Base-by-base conservation (phyloP, 2,888 invertebrate species). In the Hylaea fasciaria region DNA sequence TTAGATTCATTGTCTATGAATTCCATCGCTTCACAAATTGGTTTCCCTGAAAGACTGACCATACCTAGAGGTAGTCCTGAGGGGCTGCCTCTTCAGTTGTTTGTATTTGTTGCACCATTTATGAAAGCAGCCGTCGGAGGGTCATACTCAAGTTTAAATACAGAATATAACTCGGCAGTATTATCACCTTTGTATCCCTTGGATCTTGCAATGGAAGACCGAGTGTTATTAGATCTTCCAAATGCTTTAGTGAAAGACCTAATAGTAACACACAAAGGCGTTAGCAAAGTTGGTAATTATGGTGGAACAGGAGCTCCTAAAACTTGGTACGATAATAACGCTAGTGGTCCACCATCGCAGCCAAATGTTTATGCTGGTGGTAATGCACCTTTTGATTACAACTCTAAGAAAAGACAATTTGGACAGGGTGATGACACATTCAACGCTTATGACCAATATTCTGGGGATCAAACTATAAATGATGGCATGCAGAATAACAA, bases 101-200 rank as follows among this genome's bases (percentile, higher is more conserved):
- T 94, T 86, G 93, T 94, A 62, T 93, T 95, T 71, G 86, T 95
- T 49, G 93, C 93, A 44, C 94, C 95, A 48, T 91, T 72, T 69
- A 73, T 93, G 68, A 83, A 91, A 78, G 70, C 80, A 40, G 68
- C 73, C 61, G 29, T 77, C 9, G 70, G 69, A 43, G 77, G 84
- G 17, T 41, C 72, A n/a, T 71, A 83, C 89, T 66, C 94, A 92
- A 74, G 84, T 78, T 60, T 70, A 59, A 84, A 62, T 54, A 71
- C 74, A 39, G 76, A 93, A 86, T 76, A 93, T n/a, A 91, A 91
- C 68, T 70, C 76, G 11, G 85, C 82, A 14, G 75, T 83, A 54
- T 68, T 87, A 53, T 93, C 80, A 82, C 95, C 72, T 71, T 95
- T 95, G n/a, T 97, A 94, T 92, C 96, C 96, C 37, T 93, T 96